Percentiles rank a stretch among this genome's conserved stretches.
Evolutionary conservation across 2,888 invertebrate genomes (phyloP).

Genomic region (Drosophila nr. medialis): DNA sequence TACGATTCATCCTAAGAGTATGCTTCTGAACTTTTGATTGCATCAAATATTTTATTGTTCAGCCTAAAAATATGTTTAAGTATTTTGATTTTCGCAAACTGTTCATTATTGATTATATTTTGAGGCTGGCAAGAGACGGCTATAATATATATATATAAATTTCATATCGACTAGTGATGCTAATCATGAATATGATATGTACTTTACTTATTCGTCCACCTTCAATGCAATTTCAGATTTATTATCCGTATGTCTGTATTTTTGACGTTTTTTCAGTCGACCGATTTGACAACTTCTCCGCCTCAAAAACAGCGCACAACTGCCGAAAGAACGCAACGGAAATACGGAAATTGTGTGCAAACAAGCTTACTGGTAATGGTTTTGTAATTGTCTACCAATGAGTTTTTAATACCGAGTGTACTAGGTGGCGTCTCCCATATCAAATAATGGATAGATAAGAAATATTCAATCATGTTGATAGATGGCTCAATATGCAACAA

Average conservation of each 20-base stretch:
- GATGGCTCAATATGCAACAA: conserved; percentile 50
- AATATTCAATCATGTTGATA: conserved; percentile 61
- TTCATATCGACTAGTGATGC: background rate
- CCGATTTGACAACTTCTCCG: conserved; percentile 2
- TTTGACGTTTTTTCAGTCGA: background rate
- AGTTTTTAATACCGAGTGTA: conserved; percentile 63
- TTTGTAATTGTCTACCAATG: conserved; percentile 58
- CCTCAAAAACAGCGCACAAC: conserved; percentile 32
- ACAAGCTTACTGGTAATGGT: conserved; percentile 21
- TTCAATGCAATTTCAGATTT: too few species aligned
- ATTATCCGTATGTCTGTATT: background rate
- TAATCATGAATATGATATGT: background rate
- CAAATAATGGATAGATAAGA: conserved; percentile 47
- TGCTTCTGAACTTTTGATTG: background rate
- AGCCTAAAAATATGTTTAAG: background rate
- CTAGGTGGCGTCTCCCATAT: conserved; percentile 1
- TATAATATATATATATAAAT: background rate
- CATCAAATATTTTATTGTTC: background rate
- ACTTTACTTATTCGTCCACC: background rate
- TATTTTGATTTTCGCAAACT: background rate
- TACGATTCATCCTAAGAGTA: background rate
- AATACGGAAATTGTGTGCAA: background rate
- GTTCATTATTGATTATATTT: background rate
- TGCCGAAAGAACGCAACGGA: background rate
- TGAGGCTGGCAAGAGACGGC: background rate